Base-by-base conservation (phyloP, 2,888 invertebrate species). In the Trimorus sp. region DNA sequence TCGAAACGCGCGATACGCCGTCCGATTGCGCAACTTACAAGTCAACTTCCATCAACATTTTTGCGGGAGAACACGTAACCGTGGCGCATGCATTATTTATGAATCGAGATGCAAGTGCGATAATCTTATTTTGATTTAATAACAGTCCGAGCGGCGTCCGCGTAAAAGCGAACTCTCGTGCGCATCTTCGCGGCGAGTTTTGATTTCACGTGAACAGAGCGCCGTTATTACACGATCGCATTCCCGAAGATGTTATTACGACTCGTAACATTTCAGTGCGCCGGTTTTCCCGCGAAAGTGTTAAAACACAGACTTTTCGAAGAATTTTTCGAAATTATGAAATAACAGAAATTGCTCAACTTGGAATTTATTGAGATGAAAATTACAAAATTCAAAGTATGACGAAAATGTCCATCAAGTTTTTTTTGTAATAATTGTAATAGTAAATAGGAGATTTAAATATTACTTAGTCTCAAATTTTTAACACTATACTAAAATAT, bases 71-170 rank as follows among this genome's bases (percentile, higher is more conserved):
- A 66, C 48, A 66, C 48, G 40, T 66, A 63, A 65, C n/a, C 26
- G n/a, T 59, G 37, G 14, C 16, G 37, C n/a, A 60, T 60, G 4
- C 12, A 68, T 68, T 75, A 68, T 60, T 59, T 62, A 68, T 75
- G 60, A 53, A 45, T 53, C 15, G 37, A 59, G 75, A 75, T 68
- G 40, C 16, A 54, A 42, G 14, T 42, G 12, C 12, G 75, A 75
- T 75, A 75, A 60, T 75, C 45, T 74, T 38, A 63, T 56, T 63
- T 73, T 63, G 45, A 63, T 26, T 75, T 75, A 60, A 66, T 68
- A 75, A 68, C 37, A 75, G 60, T 60, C 58, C 15, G 36, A 45
- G 54, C 56, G 54, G 51, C 16, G 51, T 42, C 16, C 51, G 37
- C 15, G 53, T 38, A 75, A 60, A 68, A 66, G 65, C 40, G 42